phyloP scores from a whole-genome alignment of 2,888 invertebrate genomes.

The Lasioglossum leucozonium region DNA sequence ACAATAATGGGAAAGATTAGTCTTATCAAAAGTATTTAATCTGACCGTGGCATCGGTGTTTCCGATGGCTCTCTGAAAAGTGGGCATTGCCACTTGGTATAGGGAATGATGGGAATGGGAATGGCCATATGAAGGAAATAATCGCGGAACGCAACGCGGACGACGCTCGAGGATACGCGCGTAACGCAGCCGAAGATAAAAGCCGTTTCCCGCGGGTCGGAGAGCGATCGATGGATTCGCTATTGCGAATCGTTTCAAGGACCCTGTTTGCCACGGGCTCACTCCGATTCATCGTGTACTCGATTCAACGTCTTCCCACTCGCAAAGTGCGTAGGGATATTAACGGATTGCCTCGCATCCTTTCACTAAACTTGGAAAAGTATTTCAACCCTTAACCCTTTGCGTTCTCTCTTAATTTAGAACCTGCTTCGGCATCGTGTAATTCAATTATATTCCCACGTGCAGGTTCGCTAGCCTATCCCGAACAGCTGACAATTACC shows the following conservation, averaged over 20 bases:
- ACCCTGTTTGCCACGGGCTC: slow-evolving; percentile 34
- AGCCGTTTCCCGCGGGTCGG: slow-evolving; percentile 12
- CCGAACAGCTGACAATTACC: too few species aligned
- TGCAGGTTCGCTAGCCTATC: too few species aligned
- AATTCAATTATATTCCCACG: neutral
- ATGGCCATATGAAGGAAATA: too few species aligned
- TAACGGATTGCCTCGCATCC: slow-evolving; percentile 22
- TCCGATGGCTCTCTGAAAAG: neutral
- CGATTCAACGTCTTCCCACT: slow-evolving; percentile 9
- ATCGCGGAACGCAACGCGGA: neutral
- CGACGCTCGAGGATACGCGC: neutral
- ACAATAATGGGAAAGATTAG: neutral
- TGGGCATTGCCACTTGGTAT: neutral
- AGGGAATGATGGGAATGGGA: too few species aligned
- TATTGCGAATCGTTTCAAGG: slow-evolving; percentile 48
- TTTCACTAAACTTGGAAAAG: neutral
- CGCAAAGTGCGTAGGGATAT: slow-evolving; percentile 42
- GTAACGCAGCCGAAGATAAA: slow-evolving; percentile 4
- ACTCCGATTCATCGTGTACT: slow-evolving; percentile 31
- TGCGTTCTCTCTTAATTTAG: neutral
- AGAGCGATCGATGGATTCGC: slow-evolving; percentile 53
- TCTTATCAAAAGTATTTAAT: neutral
- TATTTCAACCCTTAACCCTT: neutral
- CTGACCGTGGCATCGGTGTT: neutral
- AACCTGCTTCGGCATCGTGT: neutral